phyloP scores from a whole-genome alignment of 2,797 vertebrate species.

The Ptychadena robeensis region DNA sequence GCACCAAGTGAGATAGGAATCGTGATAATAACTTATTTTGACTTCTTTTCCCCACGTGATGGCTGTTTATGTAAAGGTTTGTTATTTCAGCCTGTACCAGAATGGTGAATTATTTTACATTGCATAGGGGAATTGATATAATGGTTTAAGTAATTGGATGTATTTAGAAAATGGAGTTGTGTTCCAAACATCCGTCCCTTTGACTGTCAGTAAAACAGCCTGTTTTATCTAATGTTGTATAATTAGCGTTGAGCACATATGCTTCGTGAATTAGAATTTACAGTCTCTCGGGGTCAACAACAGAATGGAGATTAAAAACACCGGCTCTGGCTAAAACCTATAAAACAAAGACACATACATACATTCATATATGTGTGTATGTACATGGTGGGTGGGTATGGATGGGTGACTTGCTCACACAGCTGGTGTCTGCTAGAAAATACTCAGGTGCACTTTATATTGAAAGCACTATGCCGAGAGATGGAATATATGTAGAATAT shows the following conservation, averaged over 20 bases:
- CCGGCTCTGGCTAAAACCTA: background rate
- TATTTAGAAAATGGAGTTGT: conserved; percentile 54
- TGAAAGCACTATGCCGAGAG: too few relatives aligned
- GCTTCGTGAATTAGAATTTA: conserved; percentile 29
- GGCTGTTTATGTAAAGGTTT: background rate
- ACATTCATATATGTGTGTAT: background rate
- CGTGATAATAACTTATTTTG: background rate
- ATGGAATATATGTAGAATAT: too few relatives aligned
- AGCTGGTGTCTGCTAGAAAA: too few relatives aligned
- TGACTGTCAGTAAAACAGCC: conserved; percentile 44
- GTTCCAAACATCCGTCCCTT: conserved; percentile 47
- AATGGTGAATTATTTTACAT: conserved; percentile 36
- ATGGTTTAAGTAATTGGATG: conserved; percentile 56
- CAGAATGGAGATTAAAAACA: conserved; percentile 24
- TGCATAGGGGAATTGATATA: conserved; percentile 46
- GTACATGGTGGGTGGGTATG: too few relatives aligned
- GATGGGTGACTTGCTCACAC: too few relatives aligned
- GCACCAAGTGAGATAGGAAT: background rate
- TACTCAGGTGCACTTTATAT: too few relatives aligned
- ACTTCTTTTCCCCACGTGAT: background rate
- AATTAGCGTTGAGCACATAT: conserved; percentile 47
- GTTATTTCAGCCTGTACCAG: conserved; percentile 3
- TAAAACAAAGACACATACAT: background rate
- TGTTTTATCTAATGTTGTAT: conserved; percentile 48
- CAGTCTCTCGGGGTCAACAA: conserved; percentile 43